These are phyloP conservation scores for Lagocephalus sceleratus DNA, from an alignment of 2,797 vertebrate species.

Conservation along the genomic window DNA sequence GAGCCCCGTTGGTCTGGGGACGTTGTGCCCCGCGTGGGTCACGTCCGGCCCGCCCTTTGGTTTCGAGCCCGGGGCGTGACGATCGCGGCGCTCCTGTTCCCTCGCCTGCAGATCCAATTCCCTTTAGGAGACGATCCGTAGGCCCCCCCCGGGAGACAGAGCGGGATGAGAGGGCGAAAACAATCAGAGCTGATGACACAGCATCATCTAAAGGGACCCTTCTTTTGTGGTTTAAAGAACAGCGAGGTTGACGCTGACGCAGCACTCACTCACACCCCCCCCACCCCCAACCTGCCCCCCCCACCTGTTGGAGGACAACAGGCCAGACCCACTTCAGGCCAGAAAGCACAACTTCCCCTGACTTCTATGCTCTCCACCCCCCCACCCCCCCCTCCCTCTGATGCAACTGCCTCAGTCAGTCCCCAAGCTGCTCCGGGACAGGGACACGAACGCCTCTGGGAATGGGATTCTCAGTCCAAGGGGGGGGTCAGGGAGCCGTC, in stretches of 20 bases:
- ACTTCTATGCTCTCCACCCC: not conserved
- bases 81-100: conserved; percentile 17
- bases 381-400: too few relatives aligned
- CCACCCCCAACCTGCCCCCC: conserved; percentile 4
- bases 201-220: conserved; percentile 50
- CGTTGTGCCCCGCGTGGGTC: too few relatives aligned
- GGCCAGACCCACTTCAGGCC: conserved; percentile 24
- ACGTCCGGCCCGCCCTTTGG: too few relatives aligned
- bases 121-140: conserved; percentile 26
- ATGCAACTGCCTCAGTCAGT: too few relatives aligned
- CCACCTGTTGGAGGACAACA: conserved; percentile 38
- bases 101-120: conserved; percentile 29
- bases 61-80: conserved; percentile 12
- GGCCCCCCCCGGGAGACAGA: conserved; percentile 48
- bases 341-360: conserved; percentile 15
- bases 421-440: too few relatives aligned
- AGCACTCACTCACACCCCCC: conserved; percentile 34
- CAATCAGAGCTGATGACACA: conserved; percentile 64
- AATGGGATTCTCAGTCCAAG: not conserved
- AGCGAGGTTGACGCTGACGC: conserved; percentile 51
- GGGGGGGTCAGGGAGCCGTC: conserved; percentile 3
- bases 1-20: too few relatives aligned
- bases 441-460: not conserved
- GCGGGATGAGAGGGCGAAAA: conserved; percentile 42
- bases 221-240: conserved; percentile 61